Evolutionary conservation across 2,888 invertebrate genomes (phyloP).

Genomic region (Odontocolon sp.): DNA sequence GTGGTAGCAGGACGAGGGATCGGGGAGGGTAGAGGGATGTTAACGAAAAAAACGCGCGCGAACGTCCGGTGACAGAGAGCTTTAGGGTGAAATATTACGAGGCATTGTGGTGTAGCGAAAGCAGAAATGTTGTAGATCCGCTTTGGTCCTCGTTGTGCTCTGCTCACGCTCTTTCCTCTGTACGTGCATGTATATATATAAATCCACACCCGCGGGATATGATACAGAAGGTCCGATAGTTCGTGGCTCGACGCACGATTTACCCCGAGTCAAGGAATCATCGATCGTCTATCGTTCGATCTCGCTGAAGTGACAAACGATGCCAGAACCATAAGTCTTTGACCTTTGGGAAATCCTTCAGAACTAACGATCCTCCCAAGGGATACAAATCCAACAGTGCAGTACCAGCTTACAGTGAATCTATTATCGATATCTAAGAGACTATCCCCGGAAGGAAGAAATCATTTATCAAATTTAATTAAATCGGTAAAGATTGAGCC

Average conservation of each 20-base stretch:
- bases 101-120: conserved; percentile 22
- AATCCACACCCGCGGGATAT: background rate
- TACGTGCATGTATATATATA: background rate
- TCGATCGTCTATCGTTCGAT: conserved; percentile 26
- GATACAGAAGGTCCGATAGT: background rate
- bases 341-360: conserved; percentile 24
- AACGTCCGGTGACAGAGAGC: conserved; percentile 37
- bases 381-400: conserved; percentile 13
- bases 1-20: background rate
- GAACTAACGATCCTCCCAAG: conserved; percentile 32
- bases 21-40: background rate
- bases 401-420: conserved; percentile 22
- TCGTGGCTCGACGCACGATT: conserved; percentile 15
- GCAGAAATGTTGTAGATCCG: conserved; percentile 4
- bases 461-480: background rate
- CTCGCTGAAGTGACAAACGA: conserved; percentile 39
- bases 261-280: conserved; percentile 26
- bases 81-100: conserved; percentile 36
- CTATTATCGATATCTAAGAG: conserved; percentile 28
- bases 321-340: conserved; percentile 15
- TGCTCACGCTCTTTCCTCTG: conserved; percentile 1
- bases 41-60: conserved; percentile 1
- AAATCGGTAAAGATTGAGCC: too few species aligned
- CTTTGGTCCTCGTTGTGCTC: conserved; percentile 14
- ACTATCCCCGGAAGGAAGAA: background rate